These are phyloP conservation scores for Tipula vernalis DNA, from an alignment of 2,888 invertebrate genomes.

Conservation along the genomic window DNA sequence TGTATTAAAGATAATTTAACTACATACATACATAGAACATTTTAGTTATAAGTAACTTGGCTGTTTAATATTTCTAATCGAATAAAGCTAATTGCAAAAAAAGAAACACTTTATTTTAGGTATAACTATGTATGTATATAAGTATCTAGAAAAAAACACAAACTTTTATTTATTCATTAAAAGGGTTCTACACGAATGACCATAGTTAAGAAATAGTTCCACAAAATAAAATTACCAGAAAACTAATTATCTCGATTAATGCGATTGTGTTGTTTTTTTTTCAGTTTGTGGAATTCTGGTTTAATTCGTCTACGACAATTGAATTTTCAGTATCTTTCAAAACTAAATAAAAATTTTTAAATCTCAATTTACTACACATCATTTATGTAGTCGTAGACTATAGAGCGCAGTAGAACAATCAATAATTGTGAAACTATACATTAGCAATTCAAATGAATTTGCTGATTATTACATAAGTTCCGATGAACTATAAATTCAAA, in stretches of 20 bases:
- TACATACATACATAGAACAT: not conserved
- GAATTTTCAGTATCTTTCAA: not conserved
- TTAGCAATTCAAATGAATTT: not conserved
- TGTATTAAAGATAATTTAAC: not conserved
- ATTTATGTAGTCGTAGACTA: not conserved
- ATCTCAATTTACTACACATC: not conserved
- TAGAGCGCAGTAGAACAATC: not conserved
- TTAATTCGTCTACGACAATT: not conserved
- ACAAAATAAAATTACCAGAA: not conserved
- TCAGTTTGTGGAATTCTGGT: not conserved
- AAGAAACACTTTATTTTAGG: not conserved
- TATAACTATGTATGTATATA: not conserved
- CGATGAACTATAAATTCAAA: not conserved
- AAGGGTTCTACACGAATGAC: not conserved
- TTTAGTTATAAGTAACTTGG: too few species aligned
- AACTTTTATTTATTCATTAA: not conserved
- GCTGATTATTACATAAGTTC: not conserved
- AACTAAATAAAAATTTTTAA: not conserved
- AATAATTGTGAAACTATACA: not conserved
- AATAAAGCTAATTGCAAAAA: not conserved
- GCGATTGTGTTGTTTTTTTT: not conserved
- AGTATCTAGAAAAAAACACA: not conserved
- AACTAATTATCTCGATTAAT: not conserved
- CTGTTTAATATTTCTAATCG: too few species aligned
- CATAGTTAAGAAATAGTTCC: not conserved